Evolutionary conservation across 1,140 invertebrate species (phyloP).

Genomic region (Colletes latitarsis): DNA sequence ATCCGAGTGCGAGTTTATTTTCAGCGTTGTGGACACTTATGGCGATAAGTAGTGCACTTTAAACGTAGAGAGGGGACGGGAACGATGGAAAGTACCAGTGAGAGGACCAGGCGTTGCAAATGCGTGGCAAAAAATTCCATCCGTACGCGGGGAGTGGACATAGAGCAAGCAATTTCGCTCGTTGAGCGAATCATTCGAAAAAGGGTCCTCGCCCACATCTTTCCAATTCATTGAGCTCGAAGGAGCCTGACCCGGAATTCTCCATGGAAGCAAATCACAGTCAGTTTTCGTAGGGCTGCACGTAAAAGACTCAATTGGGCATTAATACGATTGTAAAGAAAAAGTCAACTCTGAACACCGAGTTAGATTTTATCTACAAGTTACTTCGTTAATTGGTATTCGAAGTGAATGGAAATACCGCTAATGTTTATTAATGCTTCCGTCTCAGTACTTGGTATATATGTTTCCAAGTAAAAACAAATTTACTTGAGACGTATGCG

Average conservation of each 20-base stretch:
- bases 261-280: not conserved
- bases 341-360: no score
- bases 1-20: no score
- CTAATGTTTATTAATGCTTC: no score
- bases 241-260: not conserved
- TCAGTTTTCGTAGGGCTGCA: not conserved
- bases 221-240: conserved; percentile 2
- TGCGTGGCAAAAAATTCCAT: not conserved
- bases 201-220: conserved; percentile 17
- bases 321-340: no score
- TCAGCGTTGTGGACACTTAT: no score
- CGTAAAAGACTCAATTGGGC: not conserved
- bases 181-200: conserved; percentile 11
- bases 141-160: not conserved
- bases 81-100: conserved; percentile 11
- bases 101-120: not conserved
- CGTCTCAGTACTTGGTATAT: no score
- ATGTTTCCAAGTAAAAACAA: no score
- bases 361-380: no score
- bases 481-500: no score
- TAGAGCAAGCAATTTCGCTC: conserved; percentile 18
- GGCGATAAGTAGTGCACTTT: not conserved
- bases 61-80: not conserved
- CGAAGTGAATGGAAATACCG: no score
- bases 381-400: no score